phyloP scores from a whole-genome alignment of 2,888 invertebrate species.

The Bembecia ichneumoniformis region DNA sequence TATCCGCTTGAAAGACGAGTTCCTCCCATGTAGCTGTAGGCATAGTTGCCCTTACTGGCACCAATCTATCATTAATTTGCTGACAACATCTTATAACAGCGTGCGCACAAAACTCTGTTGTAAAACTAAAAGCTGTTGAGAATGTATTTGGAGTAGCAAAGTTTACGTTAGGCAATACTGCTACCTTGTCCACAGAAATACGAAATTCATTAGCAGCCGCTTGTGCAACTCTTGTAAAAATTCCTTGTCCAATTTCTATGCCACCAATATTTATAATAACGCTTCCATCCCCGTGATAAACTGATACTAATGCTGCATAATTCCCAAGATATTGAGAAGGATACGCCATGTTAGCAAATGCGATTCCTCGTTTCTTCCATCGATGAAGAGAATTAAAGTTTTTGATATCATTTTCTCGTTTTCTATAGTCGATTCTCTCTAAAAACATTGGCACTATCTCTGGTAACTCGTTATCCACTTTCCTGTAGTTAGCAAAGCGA shows the following conservation, averaged over 20 bases:
- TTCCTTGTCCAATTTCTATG: slow-evolving; percentile 80
- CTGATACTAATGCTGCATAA: slow-evolving; percentile 64
- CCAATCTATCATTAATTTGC: slow-evolving; percentile 48
- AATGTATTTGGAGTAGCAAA: slow-evolving; percentile 74
- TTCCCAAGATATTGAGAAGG: slow-evolving; percentile 35
- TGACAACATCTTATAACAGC: slow-evolving; percentile 67
- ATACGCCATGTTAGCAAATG: slow-evolving; percentile 74
- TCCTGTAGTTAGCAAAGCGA: slow-evolving; percentile 46
- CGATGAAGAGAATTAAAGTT: slow-evolving; percentile 72
- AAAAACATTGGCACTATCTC: slow-evolving; percentile 20
- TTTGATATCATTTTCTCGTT: slow-evolving; percentile 47
- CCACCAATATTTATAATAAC: slow-evolving; percentile 76
- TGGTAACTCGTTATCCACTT: slow-evolving; percentile 28
- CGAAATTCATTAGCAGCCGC: slow-evolving; percentile 75
- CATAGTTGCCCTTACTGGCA: slow-evolving; percentile 50
- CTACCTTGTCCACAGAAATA: slow-evolving; percentile 74
- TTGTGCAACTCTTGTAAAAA: slow-evolving; percentile 78
- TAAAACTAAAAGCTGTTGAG: slow-evolving; percentile 76
- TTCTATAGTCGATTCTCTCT: slow-evolving; percentile 49
- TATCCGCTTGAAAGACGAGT: slow-evolving; percentile 58
- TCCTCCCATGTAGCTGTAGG: slow-evolving; percentile 64
- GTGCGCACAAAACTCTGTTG: slow-evolving; percentile 75
- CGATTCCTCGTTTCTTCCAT: slow-evolving; percentile 79
- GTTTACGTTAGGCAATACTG: slow-evolving; percentile 75
- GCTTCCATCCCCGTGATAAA: slow-evolving; percentile 74